Percentiles rank a stretch among this genome's conserved stretches.
These are phyloP conservation scores for Polymixis flavicincta DNA, from an alignment of 2,888 invertebrate species.

Conservation along the genomic window DNA sequence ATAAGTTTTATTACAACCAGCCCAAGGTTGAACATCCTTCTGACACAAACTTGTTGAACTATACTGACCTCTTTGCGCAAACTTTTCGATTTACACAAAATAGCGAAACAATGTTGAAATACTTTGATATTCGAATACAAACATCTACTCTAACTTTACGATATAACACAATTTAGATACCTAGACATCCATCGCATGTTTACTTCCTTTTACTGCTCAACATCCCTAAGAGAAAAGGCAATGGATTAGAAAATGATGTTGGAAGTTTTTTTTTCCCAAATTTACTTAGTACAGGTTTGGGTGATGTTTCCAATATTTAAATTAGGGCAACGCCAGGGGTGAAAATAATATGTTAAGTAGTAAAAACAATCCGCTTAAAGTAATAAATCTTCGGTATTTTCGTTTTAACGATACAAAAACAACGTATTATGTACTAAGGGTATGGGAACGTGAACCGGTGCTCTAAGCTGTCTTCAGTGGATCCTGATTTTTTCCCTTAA, in stretches of 20 bases:
- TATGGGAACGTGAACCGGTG: neutral
- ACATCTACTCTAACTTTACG: neutral
- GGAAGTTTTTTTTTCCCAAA: neutral
- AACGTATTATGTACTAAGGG: conserved; percentile 1
- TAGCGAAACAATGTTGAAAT: conserved; percentile 29
- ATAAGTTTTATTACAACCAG: conserved; percentile 34
- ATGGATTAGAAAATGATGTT: neutral
- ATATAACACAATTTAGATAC: neutral
- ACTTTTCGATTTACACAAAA: conserved; percentile 41
- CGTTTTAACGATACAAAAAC: conserved; percentile 18
- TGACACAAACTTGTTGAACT: conserved; percentile 25
- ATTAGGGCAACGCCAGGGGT: conserved; percentile 35
- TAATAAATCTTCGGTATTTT: conserved; percentile 40
- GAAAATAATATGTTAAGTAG: conserved; percentile 48
- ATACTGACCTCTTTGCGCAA: conserved; percentile 18
- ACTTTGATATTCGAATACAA: conserved; percentile 23
- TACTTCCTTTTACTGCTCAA: neutral
- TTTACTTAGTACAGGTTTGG: neutral
- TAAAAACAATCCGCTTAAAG: conserved; percentile 51
- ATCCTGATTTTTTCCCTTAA: neutral
- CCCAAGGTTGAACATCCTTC: conserved; percentile 19
- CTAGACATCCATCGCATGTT: neutral
- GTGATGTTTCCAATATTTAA: conserved; percentile 41
- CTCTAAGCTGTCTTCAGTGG: neutral
- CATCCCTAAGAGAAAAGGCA: neutral